phyloP scores from a whole-genome alignment of 2,797 vertebrate species.

The Ptychobarbus kaznakovi region DNA sequence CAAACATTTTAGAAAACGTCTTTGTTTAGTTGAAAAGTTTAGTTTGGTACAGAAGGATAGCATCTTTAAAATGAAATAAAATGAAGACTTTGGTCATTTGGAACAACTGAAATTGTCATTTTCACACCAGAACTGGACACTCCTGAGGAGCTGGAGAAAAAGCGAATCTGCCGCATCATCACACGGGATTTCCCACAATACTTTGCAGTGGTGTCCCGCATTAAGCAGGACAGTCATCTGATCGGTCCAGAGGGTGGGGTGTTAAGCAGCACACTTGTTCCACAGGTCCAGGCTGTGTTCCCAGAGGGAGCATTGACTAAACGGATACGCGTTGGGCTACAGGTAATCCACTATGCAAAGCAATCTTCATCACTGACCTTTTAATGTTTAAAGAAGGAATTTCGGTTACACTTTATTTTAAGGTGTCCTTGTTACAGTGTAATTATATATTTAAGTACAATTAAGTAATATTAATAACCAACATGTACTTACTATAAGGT shows the following conservation, averaged over 20 bases:
- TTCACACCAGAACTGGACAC: conserved; percentile 86
- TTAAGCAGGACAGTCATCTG: conserved; percentile 96
- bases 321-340: conserved; percentile 93
- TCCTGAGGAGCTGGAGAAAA: conserved; percentile 94
- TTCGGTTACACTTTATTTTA: not conserved
- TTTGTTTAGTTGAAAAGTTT: not conserved
- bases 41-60: not conserved
- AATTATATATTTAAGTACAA: not conserved
- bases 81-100: not conserved
- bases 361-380: not conserved
- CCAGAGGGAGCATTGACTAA: conserved; percentile 96
- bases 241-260: conserved; percentile 95
- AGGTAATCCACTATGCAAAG: conserved; percentile 76
- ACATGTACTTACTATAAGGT: not conserved
- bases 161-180: conserved; percentile 97
- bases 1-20: not conserved
- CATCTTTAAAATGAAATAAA: not conserved
- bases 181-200: conserved; percentile 97
- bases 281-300: conserved; percentile 95
- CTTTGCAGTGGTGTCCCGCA: conserved; percentile 94
- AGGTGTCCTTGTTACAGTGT: not conserved
- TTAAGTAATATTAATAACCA: not conserved
- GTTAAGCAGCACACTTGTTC: conserved; percentile 92
- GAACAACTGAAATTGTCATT: not conserved
- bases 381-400: not conserved